These are phyloP conservation scores for Hedya salicella DNA, from an alignment of 2,888 invertebrate species.

Conservation along the genomic window DNA sequence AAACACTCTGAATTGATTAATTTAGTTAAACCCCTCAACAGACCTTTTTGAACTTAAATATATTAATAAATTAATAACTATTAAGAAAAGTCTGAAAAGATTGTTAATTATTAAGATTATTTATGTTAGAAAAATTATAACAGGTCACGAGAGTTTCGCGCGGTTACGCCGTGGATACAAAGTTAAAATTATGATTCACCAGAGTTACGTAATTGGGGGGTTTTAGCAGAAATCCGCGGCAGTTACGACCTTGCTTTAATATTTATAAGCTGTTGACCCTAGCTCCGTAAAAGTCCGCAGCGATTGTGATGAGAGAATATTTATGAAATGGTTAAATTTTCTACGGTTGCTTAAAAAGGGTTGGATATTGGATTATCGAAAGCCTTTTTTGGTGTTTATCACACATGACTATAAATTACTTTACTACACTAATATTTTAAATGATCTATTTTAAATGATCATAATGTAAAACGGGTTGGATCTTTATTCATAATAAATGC, in stretches of 20 bases:
- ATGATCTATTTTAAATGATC: no score
- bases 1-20: no score
- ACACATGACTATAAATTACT: neutral
- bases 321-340: slow-evolving; percentile 20
- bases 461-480: no score
- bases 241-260: slow-evolving; percentile 26
- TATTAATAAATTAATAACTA: no score
- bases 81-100: no score
- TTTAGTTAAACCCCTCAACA: no score
- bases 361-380: slow-evolving; percentile 13
- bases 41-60: no score
- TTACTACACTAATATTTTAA: neutral
- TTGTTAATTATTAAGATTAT: no score
- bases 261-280: slow-evolving; percentile 31
- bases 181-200: slow-evolving; percentile 16
- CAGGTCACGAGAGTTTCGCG: neutral
- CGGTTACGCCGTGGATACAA: neutral
- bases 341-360: slow-evolving; percentile 25
- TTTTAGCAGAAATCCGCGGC: slow-evolving; percentile 16
- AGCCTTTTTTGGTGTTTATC: slow-evolving; percentile 4
- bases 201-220: slow-evolving; percentile 9
- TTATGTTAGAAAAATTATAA: neutral
- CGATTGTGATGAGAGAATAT: slow-evolving; percentile 27
- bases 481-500: no score
- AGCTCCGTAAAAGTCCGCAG: slow-evolving; percentile 28